Base-by-base conservation (phyloP, 2,888 invertebrate genomes). In the Taenaris catops region DNA sequence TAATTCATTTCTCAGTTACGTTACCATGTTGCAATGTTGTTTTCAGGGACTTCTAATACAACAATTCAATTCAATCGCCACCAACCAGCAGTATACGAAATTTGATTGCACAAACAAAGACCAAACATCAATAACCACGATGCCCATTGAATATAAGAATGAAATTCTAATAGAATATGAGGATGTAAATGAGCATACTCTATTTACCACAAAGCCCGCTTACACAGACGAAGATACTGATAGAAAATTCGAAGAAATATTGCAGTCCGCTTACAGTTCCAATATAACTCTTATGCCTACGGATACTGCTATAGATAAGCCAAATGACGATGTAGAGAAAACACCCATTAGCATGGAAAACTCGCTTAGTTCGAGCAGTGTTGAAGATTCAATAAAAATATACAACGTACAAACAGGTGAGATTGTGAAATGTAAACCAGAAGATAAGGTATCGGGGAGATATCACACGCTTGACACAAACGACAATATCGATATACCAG, bases 41-140 rank as follows among this genome's bases (percentile, higher is more conserved):
- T 83, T 84, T 66, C 84, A 86, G 86, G 83, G 73, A 76, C 66
- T 75, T 61, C 71, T 86, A 64, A 84, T 86, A 70, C 64, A 79
- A 53, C 81, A 83, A 61, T 75, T 84, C 63, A 76, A 83, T 58
- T 61, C 54, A 29, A 84, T 84, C 51, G 84, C 84, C 34, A 70
- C 72, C 16, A 76, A 74, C 48, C 80, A 80, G 55, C 69, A 79
- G 19, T 83, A 80, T 41, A 73, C 56, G 25, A 74, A 63, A 48
- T 81, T 83, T 41, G 65, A 56, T 41, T 58, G 52, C 29, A 66
- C 69, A 47, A 65, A 73, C 25, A 54, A 54, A 39, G 57, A 55
- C 7, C 56, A 55, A 40, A 60, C 64, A 48, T 72, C 74, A 19
- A 59, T 72, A 41, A 76, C 78, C 11, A 80, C 68, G 8, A 67